Conservation (phyloP, 2,797 vertebrate species). For the Poeciliopsis gracilis region DNA sequence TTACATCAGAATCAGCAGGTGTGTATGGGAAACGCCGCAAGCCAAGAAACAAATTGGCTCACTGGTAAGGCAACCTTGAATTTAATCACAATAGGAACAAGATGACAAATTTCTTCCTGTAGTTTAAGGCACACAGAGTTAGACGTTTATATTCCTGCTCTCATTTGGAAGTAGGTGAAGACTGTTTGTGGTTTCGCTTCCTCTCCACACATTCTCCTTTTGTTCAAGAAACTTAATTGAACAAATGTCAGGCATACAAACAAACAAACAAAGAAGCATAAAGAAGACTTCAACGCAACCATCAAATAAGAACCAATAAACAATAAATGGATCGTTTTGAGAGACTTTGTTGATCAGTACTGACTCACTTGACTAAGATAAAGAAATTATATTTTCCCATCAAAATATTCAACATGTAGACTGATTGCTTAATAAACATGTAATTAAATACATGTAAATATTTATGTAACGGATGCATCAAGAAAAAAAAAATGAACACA, state of each 20-base stretch:
- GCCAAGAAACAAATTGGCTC: constrained; percentile 8
- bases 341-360: neutral
- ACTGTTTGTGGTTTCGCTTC: too few species aligned
- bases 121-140: neutral
- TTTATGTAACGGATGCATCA: neutral
- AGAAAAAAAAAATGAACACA: neutral
- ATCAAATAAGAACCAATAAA: too few species aligned
- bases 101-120: constrained; percentile 1
- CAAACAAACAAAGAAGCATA: too few species aligned
- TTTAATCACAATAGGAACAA: constrained; percentile 8
- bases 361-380: neutral
- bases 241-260: too few species aligned
- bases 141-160: too few species aligned
- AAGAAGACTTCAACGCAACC: too few species aligned
- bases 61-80: neutral
- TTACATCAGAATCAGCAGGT: neutral
- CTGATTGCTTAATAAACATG: neutral
- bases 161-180: too few species aligned
- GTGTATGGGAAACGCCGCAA: neutral
- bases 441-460: neutral
- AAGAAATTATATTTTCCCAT: neutral
- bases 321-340: too few species aligned
- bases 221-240: too few species aligned
- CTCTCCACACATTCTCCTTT: too few species aligned
- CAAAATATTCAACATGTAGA: neutral